phyloP scores from a whole-genome alignment of 35 echinoderm and acorn worm species.

The Stichopus chloronotus region DNA sequence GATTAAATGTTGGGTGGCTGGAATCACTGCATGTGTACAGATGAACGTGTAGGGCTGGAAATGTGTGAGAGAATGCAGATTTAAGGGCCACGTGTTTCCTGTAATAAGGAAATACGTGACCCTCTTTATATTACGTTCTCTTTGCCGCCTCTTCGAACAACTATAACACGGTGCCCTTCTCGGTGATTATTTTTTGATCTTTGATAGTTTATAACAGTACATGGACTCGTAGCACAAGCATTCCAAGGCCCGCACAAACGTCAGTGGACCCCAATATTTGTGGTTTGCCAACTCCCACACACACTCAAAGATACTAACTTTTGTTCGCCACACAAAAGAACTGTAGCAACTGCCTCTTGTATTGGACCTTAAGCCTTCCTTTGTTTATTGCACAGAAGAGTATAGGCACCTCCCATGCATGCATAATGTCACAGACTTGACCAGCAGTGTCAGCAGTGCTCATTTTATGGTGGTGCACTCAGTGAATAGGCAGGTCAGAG shows the following conservation, averaged over 20 bases:
- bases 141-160: neutral
- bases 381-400: neutral
- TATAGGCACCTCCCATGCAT: slow-evolving; percentile 33
- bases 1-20: too few species aligned
- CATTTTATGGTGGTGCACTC: slow-evolving; percentile 16
- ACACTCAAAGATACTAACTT: neutral
- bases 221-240: neutral
- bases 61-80: too few species aligned
- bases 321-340: slow-evolving; percentile 25
- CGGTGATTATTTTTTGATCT: slow-evolving; percentile 1
- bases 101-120: too few species aligned
- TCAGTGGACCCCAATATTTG: neutral
- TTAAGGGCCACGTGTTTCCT: too few species aligned
- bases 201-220: neutral
- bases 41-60: too few species aligned
- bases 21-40: too few species aligned
- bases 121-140: too few species aligned
- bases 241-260: neutral
- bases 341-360: slow-evolving; percentile 12
- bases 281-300: neutral
- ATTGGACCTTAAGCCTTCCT: neutral
- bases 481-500: slow-evolving; percentile 19
- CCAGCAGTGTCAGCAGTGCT: slow-evolving; percentile 16
- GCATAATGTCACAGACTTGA: slow-evolving; percentile 33
- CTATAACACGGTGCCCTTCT: neutral